These are phyloP conservation scores for Marmota flaviventris DNA, from an alignment of 2,113 vertebrate genomes.

Conservation along the genomic window DNA sequence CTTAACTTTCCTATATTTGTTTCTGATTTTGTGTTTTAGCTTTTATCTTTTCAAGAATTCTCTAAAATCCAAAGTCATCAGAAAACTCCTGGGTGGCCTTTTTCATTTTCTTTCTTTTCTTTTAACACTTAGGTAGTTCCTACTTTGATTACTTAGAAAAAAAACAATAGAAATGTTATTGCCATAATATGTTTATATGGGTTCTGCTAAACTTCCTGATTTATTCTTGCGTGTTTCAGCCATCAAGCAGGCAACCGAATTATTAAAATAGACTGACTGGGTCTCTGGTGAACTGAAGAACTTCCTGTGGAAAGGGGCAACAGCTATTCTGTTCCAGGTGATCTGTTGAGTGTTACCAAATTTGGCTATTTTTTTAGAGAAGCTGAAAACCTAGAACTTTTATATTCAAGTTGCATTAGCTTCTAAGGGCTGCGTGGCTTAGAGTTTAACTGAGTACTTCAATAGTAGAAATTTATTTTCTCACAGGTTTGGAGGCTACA, in stretches of 20 bases:
- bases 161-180: background rate
- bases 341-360: background rate
- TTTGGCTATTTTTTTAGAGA: constrained; percentile 7
- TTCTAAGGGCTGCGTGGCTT: background rate
- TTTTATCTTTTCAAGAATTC: background rate
- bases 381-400: background rate
- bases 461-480: background rate
- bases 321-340: background rate
- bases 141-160: constrained; percentile 20
- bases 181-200: background rate
- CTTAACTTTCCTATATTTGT: background rate
- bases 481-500: background rate
- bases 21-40: background rate
- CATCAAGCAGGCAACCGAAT: background rate
- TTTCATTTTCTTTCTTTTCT: background rate
- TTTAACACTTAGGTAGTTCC: background rate
- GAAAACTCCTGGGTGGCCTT: background rate
- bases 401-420: background rate
- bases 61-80: background rate
- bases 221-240: background rate
- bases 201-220: background rate
- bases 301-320: background rate
- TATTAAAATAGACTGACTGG: background rate
- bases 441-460: background rate
- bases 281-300: background rate